Conservation (phyloP, 2,113 vertebrate genomes). For the Oncorhynchus tshawytscha region DNA sequence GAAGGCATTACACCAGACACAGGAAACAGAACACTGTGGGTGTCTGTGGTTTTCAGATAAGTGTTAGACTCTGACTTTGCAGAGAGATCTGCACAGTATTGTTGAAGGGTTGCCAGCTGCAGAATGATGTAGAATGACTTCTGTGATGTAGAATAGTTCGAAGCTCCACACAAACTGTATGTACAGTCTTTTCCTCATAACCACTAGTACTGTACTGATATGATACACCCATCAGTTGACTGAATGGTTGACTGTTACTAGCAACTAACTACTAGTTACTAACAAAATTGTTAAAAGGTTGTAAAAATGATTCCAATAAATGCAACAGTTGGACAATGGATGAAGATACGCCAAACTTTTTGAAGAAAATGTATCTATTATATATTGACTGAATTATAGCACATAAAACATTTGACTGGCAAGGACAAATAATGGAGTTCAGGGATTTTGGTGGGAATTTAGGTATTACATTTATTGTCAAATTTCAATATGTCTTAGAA, state of each 20-base stretch:
- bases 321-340: no score
- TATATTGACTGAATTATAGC: no score
- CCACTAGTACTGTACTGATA: neutral
- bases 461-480: no score
- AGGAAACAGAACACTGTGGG: neutral
- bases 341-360: no score
- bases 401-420: no score
- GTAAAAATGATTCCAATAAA: no score
- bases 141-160: neutral
- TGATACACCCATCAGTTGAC: neutral
- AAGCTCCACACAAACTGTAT: neutral
- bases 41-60: neutral
- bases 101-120: neutral
- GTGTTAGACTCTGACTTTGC: neutral
- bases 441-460: no score
- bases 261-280: no score
- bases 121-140: neutral
- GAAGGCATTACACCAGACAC: neutral
- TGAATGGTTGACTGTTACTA: slow-evolving; percentile 1
- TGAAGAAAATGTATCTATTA: no score
- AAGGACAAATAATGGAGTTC: no score
- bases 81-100: neutral
- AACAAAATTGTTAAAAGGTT: no score
- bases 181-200: neutral
- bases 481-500: no score